Evolutionary conservation across 1,140 invertebrate genomes (phyloP).

Genomic region (Xylocopa sonorina): DNA sequence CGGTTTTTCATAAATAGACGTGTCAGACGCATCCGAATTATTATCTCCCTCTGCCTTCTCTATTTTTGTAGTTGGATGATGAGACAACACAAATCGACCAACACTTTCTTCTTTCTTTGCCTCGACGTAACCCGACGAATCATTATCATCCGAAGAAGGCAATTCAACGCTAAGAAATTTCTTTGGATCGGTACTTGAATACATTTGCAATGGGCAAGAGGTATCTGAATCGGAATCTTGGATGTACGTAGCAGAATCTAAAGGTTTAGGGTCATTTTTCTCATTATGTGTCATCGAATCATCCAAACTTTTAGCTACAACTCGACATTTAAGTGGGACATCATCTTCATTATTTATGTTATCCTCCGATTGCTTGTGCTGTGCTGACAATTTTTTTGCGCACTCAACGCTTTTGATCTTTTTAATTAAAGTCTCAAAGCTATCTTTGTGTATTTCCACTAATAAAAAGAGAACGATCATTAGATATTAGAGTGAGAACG

Average conservation of each 20-base stretch:
- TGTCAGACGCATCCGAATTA: background rate
- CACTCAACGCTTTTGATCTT: slow-evolving; percentile 67
- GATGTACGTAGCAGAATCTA: slow-evolving; percentile 8
- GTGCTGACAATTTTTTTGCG: slow-evolving; percentile 28
- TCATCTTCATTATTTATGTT: background rate
- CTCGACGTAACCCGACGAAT: background rate
- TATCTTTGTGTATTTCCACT: slow-evolving; percentile 76
- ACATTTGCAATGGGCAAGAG: slow-evolving; percentile 69
- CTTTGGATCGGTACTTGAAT: slow-evolving; percentile 61
- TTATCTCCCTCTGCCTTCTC: background rate
- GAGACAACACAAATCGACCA: background rate
- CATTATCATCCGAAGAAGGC: background rate
- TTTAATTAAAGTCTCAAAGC: slow-evolving; percentile 75
- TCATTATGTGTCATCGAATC: slow-evolving; percentile 1
- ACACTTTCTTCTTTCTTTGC: background rate
- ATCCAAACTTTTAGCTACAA: background rate
- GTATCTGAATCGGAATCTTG: slow-evolving; percentile 72
- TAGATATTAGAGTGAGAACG: slow-evolving; percentile 4
- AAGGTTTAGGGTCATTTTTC: background rate
- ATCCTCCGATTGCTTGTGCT: slow-evolving; percentile 30
- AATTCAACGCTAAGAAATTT: slow-evolving; percentile 53
- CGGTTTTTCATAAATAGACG: background rate
- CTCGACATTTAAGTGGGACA: background rate
- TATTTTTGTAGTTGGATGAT: slow-evolving; percentile 3
- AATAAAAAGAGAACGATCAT: slow-evolving; percentile 57